Conservation (phyloP, 2,113 vertebrate species). For the Clupea harengus region DNA sequence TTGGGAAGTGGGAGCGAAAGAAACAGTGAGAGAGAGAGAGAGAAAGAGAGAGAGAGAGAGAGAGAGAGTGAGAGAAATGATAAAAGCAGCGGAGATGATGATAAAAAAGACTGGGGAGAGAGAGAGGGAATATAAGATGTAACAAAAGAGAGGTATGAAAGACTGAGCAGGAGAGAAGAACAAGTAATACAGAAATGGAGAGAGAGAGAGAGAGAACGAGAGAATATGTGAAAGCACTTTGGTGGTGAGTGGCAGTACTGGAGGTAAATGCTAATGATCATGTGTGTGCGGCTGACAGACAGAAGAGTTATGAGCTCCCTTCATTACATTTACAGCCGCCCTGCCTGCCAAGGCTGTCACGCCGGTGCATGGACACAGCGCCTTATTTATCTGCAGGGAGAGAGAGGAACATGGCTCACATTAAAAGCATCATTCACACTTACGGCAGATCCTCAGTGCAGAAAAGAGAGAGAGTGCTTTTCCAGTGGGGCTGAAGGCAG, state of each 20-base stretch:
- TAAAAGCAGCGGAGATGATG: background rate
- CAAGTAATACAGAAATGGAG: background rate
- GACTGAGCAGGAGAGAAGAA: background rate
- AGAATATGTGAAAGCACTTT: constrained; percentile 24
- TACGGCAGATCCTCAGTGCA: background rate
- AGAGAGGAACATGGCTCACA: constrained; percentile 52
- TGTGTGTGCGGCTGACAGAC: constrained; percentile 64
- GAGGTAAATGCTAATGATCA: constrained; percentile 70
- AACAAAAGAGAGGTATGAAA: background rate
- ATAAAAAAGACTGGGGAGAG: background rate
- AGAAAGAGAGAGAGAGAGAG: background rate
- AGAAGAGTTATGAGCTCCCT: constrained; percentile 69
- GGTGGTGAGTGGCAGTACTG: constrained; percentile 66
- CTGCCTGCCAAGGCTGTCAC: constrained; percentile 40
- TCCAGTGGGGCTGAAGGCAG: background rate
- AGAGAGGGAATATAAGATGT: background rate
- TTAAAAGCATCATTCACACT: constrained; percentile 39
- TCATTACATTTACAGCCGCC: constrained; percentile 67
- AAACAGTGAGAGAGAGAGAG: background rate
- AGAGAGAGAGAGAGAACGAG: constrained; percentile 12
- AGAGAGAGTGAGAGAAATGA: background rate
- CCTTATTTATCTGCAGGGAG: constrained; percentile 63
- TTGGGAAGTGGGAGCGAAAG: background rate
- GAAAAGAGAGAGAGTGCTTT: background rate
- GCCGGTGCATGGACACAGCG: constrained; percentile 41